Base-by-base conservation (phyloP, 2,888 invertebrate species). In the Oegoconia quadripuncta region DNA sequence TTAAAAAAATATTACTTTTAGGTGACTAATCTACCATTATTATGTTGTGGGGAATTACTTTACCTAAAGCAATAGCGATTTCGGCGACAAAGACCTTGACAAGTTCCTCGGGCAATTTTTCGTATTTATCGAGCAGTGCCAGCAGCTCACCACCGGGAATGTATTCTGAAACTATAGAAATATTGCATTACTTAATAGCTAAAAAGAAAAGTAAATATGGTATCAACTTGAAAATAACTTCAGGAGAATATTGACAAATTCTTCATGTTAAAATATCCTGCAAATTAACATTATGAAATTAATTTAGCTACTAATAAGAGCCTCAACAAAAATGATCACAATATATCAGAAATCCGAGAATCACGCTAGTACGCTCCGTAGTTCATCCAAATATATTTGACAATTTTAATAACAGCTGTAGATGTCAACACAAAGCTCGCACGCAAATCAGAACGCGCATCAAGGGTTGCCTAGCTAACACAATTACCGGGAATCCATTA, bases 11-110 rank as follows among this genome's bases (percentile, higher is more conserved):
- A n/a, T n/a, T n/a, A n/a, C n/a, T n/a, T n/a, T n/a, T n/a, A n/a
- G n/a, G n/a, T n/a, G n/a, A n/a, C n/a, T n/a, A n/a, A n/a, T n/a
- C n/a, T n/a, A n/a, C n/a, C n/a, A n/a, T n/a, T n/a, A n/a, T n/a
- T n/a, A n/a, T n/a, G n/a, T n/a, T n/a, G n/a, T n/a, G 2, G 9
- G 9, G 5, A 5, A 2, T 18, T n/a, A 34, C 15, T 81, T 51
- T 45, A 97, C 97, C 97, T 69, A 98, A 80, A 46, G 95, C 96
- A 62, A 96, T 87, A 40, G 96, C 95, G 59, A 98, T 90, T 83
- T 98, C 96, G 13, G 95, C 96, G 16, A 96, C 89, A 74, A 96
- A 96, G 46, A 97, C 87, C 69, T 92, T 91, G 38, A 95, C 94
- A 34, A 97, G 82, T 43, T 91, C 90, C 73, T 95, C 92, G 6